Percentiles rank a stretch among this genome's conserved stretches.
These are phyloP conservation scores for Platysternon megacephalum DNA, from an alignment of 2,113 vertebrate genomes.

Conservation along the genomic window DNA sequence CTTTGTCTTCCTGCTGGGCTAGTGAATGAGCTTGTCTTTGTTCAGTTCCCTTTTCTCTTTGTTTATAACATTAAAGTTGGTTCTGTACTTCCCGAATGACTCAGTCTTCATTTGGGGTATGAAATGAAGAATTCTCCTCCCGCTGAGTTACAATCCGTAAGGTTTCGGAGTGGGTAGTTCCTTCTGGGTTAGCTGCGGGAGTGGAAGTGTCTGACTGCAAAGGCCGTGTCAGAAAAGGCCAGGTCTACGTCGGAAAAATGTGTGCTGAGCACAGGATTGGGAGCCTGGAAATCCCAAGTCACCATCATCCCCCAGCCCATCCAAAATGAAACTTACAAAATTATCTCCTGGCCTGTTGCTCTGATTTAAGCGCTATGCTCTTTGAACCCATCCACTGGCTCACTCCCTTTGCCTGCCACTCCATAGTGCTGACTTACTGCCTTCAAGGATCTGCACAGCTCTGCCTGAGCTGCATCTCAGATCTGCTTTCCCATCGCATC, in stretches of 20 bases:
- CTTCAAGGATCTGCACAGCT: neutral
- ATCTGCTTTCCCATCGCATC: neutral
- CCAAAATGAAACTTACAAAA: neutral
- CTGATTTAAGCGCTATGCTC: neutral
- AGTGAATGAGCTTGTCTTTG: neutral
- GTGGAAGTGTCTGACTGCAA: neutral
- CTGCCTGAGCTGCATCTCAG: neutral
- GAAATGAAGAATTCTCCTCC: too few species aligned
- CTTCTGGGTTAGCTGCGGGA: neutral
- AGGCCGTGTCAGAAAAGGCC: too few species aligned
- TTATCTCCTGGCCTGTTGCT: neutral
- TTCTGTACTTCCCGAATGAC: neutral
- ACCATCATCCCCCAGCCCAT: neutral
- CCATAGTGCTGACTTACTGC: neutral
- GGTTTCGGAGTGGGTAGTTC: neutral
- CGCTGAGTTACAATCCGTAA: rapidly evolving
- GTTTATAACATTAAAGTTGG: neutral
- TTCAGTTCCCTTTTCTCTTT: neutral
- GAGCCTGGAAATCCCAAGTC: neutral
- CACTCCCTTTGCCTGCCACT: neutral
- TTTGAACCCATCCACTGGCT: neutral
- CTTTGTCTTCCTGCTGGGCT: neutral
- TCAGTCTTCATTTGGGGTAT: neutral
- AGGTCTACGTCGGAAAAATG: too few species aligned
- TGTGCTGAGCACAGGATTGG: neutral